phyloP scores from a whole-genome alignment of 2,113 vertebrate genomes.

The Prionailurus bengalensis region DNA sequence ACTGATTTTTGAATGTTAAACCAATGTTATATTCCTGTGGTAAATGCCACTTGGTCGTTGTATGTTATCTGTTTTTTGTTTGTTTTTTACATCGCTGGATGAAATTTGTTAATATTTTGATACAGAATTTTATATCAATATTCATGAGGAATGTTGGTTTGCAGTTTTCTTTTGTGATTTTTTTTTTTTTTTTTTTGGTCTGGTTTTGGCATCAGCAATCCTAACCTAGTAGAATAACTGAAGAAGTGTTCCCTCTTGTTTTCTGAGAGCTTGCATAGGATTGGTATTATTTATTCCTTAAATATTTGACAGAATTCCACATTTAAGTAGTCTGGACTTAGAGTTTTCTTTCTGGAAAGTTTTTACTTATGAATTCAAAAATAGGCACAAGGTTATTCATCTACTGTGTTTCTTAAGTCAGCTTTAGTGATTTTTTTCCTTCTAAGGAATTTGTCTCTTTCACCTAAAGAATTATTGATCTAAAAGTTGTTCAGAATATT shows the following conservation, averaged over 20 bases:
- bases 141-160: neutral
- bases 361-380: neutral
- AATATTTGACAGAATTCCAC: neutral
- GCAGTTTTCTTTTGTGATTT: neutral
- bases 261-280: neutral
- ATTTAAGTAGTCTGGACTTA: neutral
- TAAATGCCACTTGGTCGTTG: neutral
- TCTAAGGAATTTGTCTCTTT: neutral
- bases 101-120: neutral
- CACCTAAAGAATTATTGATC: neutral
- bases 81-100: neutral
- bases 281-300: neutral
- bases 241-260: neutral
- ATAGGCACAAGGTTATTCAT: neutral
- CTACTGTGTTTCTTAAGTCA: neutral
- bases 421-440: neutral
- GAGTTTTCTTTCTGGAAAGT: neutral
- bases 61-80: no score
- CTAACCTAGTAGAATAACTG: neutral
- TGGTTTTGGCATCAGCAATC: neutral
- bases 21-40: neutral
- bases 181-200: neutral
- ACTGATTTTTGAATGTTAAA: neutral
- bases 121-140: neutral
- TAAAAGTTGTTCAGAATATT: neutral